Evolutionary conservation across 2,113 vertebrate genomes (phyloP), one percentile per base, ranked within the genome.

Genomic region (Alouatta palliata): DNA sequence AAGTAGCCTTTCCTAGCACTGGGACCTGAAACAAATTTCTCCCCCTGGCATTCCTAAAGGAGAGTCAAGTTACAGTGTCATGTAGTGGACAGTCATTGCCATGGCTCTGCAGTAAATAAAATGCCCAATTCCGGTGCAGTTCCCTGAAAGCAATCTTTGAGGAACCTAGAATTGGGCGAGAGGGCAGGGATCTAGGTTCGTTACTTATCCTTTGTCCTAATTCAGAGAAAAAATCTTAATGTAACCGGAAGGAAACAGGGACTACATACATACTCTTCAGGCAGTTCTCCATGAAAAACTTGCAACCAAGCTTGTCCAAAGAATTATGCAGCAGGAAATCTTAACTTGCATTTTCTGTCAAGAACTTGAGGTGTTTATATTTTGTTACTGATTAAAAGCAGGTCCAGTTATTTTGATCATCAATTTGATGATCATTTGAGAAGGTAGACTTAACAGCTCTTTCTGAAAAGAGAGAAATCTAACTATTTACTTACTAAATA

Each of bases 71-170:
- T 14, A 5, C 35, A 30, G 58, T 45, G 19, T 45, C 37, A 1
- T 0, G 9, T 4, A 32, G 66, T 23, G 2, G 0, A 54, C 77
- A 35, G 43, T 68, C 45, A 47, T n/a, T 0, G 0, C 0, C 85
- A 25, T 25, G 45, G 3, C 66, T 9, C n/a, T 32, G 11, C 37
- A 32, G 45, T 9, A 2, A 45, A 17, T 8, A 35, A 30, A 32
- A 45, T 4, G 25, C 49, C 17, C 54, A 14, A 4, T 37, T 21
- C 0, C 45, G 10, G n/a, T 13, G 17, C 5, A 0, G 4, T 45
- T 87, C 47, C 47, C 11, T 0, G 5, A 47, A 10, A 58, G 40
- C 77, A 71, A 5, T n/a, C 84, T 47, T 30, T 1, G 23, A 56
- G 54, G 68, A 56, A 8, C 58, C 47, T 17, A 17, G 12, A 13